Evolutionary conservation across 2,113 vertebrate species (phyloP).

Genomic region (Rattus norvegicus): DNA sequence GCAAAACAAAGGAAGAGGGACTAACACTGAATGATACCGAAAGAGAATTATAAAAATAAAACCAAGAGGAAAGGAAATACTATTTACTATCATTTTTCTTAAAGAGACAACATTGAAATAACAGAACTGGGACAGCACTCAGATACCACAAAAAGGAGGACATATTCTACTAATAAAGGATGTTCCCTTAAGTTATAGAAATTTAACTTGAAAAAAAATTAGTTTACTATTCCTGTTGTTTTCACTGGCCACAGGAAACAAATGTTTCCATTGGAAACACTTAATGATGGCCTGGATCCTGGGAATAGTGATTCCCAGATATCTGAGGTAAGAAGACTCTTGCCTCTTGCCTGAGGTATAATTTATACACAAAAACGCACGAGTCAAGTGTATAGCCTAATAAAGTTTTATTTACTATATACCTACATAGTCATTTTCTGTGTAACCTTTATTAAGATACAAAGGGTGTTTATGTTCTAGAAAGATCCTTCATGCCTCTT

Average conservation of each 20-base stretch:
- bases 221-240: background rate
- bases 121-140: background rate
- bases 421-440: background rate
- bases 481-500: background rate
- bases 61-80: background rate
- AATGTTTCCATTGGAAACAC: background rate
- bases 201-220: background rate
- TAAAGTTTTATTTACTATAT: background rate
- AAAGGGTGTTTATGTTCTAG: background rate
- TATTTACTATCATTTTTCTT: conserved; percentile 7
- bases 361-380: background rate
- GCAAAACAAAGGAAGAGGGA: conserved; percentile 8
- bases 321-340: background rate
- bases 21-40: background rate
- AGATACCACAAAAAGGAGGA: background rate
- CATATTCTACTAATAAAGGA: background rate
- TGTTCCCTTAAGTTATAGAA: conserved; percentile 26
- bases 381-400: background rate
- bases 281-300: background rate
- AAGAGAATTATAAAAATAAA: background rate
- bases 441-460: background rate
- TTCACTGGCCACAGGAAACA: background rate
- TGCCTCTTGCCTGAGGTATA: background rate
- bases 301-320: background rate
- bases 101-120: background rate